These are phyloP conservation scores for Hyposoter dolosus DNA, from an alignment of 2,888 invertebrate species.

Conservation along the genomic window DNA sequence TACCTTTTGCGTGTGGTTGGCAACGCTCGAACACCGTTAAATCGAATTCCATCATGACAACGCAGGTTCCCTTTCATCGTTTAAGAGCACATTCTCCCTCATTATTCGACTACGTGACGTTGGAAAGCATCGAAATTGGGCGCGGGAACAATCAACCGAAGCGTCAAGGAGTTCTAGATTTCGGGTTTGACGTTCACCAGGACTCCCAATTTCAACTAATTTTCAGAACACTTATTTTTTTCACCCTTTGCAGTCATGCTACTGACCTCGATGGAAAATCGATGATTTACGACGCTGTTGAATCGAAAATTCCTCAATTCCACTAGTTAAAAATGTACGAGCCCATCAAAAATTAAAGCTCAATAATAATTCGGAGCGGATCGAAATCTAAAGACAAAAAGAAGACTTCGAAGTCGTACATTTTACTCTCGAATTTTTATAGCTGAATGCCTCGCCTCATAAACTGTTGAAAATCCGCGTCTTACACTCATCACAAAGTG, in stretches of 20 bases:
- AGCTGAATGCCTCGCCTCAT: constrained; percentile 33
- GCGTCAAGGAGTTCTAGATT: constrained; percentile 43
- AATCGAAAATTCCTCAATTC: background rate
- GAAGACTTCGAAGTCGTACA: too few relatives aligned
- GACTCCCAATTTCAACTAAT: background rate
- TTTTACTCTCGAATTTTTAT: background rate
- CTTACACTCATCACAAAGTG: background rate
- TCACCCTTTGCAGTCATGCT: background rate
- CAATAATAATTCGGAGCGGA: background rate
- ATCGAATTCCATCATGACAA: constrained; percentile 47
- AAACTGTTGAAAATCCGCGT: background rate
- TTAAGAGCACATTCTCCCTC: constrained; percentile 3
- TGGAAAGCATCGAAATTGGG: background rate
- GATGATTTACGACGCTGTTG: background rate
- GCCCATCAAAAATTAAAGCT: background rate
- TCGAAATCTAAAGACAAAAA: background rate
- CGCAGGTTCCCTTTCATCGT: constrained; percentile 51
- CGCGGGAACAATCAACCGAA: constrained; percentile 26
- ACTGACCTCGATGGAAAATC: constrained; percentile 25
- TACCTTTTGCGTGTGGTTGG: constrained; percentile 12
- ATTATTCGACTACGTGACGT: constrained; percentile 5
- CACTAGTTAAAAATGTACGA: background rate
- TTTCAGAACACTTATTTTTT: constrained; percentile 14
- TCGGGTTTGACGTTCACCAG: constrained; percentile 16
- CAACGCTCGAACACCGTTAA: constrained; percentile 51